Evolutionary conservation across 2,113 vertebrate genomes (phyloP), one percentile per base, ranked within the genome.

Genomic region (Asarcornis scutulata): DNA sequence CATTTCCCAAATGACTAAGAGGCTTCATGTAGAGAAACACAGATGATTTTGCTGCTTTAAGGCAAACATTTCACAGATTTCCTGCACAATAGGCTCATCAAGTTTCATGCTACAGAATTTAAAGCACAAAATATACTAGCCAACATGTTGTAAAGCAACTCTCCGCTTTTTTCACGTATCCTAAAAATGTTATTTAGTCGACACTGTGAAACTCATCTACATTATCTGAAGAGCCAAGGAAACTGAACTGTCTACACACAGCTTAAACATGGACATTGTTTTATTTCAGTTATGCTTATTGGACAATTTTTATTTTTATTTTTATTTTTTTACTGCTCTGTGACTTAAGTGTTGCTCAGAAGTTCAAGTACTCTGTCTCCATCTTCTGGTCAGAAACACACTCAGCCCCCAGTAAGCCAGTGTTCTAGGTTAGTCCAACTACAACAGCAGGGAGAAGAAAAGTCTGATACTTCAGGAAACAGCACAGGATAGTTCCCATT

Each of bases 311-410:
- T n/a, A 36, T n/a, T 10, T 2, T 38, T 38, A 38, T 38, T 38
- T 38, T 38, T 22, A 2, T 55, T 31, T n/a, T 62, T 59, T 7
- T 5, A 23, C 7, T 29, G 36, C 34, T 40, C 48, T 38, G 44
- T 40, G 48, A 9, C 42, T 32, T 4, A 25, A 31, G 29, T 22
- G 18, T 5, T 1, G 6, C 55, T 50, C 29, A 88, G 83, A 59
- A 84, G 53, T 18, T 69, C 40, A 16, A 93, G 73, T 16, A 2
- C 92, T 96, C 74, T 94, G 93, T 93, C 96, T 97, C 96, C 95
- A 96, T 73, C 96, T 97, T n/a, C 95, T 93, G 95, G 95, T 5
- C 53, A 86, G 32, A 93, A 74, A 15, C 18, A 31, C 0, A 16
- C 48, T 79, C 88, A 84, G 60, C 56, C 38, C 56, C 21, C 71